phyloP scores from a whole-genome alignment of 30 jellyfish, hydroid and myxozoan genomes.

The Catostylus mosaicus region DNA sequence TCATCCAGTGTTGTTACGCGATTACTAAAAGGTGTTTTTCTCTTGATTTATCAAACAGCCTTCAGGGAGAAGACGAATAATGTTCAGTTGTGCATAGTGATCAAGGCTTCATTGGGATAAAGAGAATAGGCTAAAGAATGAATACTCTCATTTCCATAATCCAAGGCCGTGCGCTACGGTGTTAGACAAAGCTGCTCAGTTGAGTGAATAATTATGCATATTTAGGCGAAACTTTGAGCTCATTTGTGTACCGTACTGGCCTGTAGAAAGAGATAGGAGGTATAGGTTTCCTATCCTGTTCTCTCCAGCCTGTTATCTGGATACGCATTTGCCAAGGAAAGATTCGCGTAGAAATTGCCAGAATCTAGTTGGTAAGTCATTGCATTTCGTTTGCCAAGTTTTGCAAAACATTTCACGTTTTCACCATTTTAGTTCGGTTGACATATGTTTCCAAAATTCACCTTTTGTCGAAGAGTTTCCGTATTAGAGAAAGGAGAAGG shows the following conservation, averaged over 20 bases:
- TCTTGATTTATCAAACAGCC: slow-evolving; percentile 2
- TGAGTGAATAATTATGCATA: slow-evolving; percentile 71
- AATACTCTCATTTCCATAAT: slow-evolving; percentile 55
- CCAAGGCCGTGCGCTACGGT: slow-evolving; percentile 64
- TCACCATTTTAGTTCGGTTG: background rate
- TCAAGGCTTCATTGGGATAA: slow-evolving; percentile 45
- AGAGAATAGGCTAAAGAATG: slow-evolving; percentile 32
- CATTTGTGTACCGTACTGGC: slow-evolving; percentile 57
- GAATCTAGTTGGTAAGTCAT: slow-evolving; percentile 15
- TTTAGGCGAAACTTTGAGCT: slow-evolving; percentile 21
- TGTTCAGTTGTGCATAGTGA: slow-evolving; percentile 19
- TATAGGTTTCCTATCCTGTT: slow-evolving; percentile 31
- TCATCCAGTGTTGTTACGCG: background rate
- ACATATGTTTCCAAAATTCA: slow-evolving; percentile 5
- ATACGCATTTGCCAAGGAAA: background rate
- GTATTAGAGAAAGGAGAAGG: slow-evolving; percentile 3
- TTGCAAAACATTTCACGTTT: background rate
- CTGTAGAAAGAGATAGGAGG: slow-evolving; percentile 53
- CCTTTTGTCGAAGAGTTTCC: background rate
- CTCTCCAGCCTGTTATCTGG: slow-evolving; percentile 52
- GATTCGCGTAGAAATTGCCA: background rate
- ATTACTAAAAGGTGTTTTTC: background rate
- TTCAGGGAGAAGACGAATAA: background rate
- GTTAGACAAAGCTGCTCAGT: slow-evolving; percentile 64
- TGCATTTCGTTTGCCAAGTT: background rate